Percentiles rank a stretch among this genome's conserved stretches.
Conservation (phyloP, 1,140 invertebrate genomes). For the Arctopsyche grandis region DNA sequence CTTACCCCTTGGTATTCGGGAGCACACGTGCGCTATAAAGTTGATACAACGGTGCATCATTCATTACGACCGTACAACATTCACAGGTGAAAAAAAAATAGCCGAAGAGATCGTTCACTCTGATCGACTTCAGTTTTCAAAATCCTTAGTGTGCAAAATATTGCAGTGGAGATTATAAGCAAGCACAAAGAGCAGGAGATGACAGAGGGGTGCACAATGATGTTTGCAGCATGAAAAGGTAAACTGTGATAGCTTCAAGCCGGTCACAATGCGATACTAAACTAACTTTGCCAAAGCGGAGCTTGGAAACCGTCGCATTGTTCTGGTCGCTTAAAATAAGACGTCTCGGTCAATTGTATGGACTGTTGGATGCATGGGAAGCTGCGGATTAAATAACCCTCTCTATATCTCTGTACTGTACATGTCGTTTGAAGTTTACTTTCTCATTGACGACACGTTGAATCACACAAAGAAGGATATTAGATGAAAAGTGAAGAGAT, state of each 20-base stretch:
- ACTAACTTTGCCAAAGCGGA: conserved; percentile 43
- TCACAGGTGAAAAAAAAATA: too few relatives aligned
- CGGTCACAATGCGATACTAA: conserved; percentile 49
- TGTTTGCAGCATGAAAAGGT: conserved; percentile 5
- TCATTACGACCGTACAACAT: too few relatives aligned
- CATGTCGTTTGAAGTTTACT: too few relatives aligned
- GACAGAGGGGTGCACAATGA: background rate
- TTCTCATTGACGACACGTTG: background rate
- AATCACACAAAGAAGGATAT: too few relatives aligned
- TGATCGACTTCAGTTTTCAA: too few relatives aligned
- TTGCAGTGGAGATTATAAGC: too few relatives aligned
- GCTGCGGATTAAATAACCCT: background rate
- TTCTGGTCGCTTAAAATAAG: conserved; percentile 37
- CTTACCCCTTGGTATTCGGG: background rate
- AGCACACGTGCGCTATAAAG: background rate
- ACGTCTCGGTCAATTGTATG: conserved; percentile 14
- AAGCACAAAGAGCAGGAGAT: too few relatives aligned
- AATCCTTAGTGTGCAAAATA: too few relatives aligned
- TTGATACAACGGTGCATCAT: background rate
- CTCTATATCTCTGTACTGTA: too few relatives aligned
- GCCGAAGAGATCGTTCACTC: too few relatives aligned
- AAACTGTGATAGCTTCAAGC: background rate
- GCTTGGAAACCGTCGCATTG: conserved; percentile 40
- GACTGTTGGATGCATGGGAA: background rate
- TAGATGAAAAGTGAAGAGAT: too few relatives aligned